These are phyloP conservation scores for Scolopax bukidnonensis DNA, from an alignment of 2,797 vertebrate genomes.

Conservation along the genomic window DNA sequence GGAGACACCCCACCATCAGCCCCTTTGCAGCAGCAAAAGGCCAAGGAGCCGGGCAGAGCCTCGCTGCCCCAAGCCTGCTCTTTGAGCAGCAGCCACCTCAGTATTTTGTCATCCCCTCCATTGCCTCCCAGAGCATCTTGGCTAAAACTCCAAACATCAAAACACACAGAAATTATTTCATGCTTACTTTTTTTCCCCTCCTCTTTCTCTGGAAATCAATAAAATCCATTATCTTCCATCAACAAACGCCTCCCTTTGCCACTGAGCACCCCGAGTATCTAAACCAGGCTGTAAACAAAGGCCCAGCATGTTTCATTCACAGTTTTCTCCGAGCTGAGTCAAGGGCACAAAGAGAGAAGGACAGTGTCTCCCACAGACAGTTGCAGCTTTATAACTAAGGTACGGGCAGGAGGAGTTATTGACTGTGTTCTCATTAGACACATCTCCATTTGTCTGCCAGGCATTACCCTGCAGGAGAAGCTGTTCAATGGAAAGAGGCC, in stretches of 20 bases:
- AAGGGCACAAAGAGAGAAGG: not conserved
- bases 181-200: fast-evolving
- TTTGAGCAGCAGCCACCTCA: fast-evolving
- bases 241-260: not conserved
- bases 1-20: not conserved
- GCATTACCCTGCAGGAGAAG: not conserved
- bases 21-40: not conserved
- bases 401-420: not conserved
- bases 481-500: not conserved
- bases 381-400: not conserved
- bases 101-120: not conserved
- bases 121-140: not conserved
- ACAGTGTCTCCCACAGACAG: not conserved
- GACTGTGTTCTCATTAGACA: not conserved
- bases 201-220: not conserved
- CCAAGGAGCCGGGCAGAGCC: not conserved
- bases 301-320: not conserved
- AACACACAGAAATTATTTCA: not conserved
- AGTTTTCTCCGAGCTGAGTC: not conserved
- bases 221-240: conserved; percentile 27
- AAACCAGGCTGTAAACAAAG: not conserved
- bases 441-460: not conserved
- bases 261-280: not conserved
- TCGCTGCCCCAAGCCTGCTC: not conserved
- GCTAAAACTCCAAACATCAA: not conserved